A percentile compares a stretch with the other conserved stretches of the same genome.
Conservation (phyloP, 2,113 vertebrate species). For the Myrmecophaga tridactyla region DNA sequence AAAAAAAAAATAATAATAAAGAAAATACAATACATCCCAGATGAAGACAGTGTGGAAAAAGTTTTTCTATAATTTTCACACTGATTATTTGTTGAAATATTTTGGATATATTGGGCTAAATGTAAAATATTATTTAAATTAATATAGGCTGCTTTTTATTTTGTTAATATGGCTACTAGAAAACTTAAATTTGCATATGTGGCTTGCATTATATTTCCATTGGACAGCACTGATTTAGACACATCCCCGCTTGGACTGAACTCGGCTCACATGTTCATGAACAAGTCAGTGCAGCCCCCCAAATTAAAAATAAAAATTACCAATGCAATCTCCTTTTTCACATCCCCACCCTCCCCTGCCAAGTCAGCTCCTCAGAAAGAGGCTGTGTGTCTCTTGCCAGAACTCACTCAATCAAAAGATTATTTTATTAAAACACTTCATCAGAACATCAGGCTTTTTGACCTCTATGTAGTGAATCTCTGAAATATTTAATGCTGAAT, state of each 20-base stretch:
- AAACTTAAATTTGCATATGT: constrained; percentile 41
- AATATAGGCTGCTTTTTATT: not conserved
- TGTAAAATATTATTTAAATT: constrained; percentile 23
- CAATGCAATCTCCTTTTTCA: not conserved
- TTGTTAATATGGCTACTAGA: constrained; percentile 33
- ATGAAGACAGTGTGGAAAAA: constrained; percentile 8
- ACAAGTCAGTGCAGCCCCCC: not conserved
- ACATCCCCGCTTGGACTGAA: constrained; percentile 21
- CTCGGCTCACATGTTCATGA: not conserved
- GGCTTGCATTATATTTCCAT: not conserved
- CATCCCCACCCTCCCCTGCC: not conserved
- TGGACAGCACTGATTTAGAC: not conserved
- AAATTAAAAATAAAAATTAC: not conserved
- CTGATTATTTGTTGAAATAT: not conserved
- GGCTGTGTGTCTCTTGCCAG: not conserved
- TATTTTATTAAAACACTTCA: constrained; percentile 51
- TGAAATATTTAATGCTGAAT: constrained; percentile 12
- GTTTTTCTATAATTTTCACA: not conserved
- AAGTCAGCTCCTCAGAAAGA: not conserved
- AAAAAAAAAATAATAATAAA: too few species aligned
- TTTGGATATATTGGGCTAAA: constrained; percentile 36
- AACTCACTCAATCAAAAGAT: constrained; percentile 14
- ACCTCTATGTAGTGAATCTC: not conserved
- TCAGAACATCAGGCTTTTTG: not conserved
- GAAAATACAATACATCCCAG: too few species aligned